Conservation (phyloP, 1,140 invertebrate species). For the Euwallacea similis region DNA sequence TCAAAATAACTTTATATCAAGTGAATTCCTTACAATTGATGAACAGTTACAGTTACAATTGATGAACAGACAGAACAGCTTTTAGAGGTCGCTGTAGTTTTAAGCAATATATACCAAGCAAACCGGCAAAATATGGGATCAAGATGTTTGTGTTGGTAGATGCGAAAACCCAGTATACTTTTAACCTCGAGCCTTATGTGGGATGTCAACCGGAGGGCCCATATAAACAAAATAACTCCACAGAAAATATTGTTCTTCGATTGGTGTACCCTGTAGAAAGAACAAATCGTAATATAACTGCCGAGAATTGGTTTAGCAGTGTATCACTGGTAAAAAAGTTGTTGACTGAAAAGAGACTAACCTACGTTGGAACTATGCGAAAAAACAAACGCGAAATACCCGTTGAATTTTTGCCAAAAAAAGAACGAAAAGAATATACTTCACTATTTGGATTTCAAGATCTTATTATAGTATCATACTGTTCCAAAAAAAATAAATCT, state of each 20-base stretch:
- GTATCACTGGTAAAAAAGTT: slow-evolving; percentile 25
- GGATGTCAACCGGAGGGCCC: slow-evolving; percentile 49
- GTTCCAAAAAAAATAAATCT: slow-evolving; percentile 44
- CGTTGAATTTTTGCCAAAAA: slow-evolving; percentile 42
- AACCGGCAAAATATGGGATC: slow-evolving; percentile 52
- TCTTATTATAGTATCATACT: slow-evolving; percentile 42
- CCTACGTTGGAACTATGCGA: slow-evolving; percentile 39
- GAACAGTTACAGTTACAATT: too few species aligned
- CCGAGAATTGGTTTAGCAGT: slow-evolving; percentile 40
- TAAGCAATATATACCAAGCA: slow-evolving; percentile 53
- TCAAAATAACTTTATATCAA: slow-evolving; percentile 16
- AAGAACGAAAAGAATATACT: slow-evolving; percentile 19
- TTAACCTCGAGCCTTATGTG: slow-evolving; percentile 49
- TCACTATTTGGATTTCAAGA: slow-evolving; percentile 42
- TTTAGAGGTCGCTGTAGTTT: slow-evolving; percentile 52
- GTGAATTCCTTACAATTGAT: slow-evolving; percentile 16
- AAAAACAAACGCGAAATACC: slow-evolving; percentile 52
- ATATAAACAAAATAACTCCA: slow-evolving; percentile 34
- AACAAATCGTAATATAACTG: slow-evolving; percentile 31
- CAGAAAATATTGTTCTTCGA: too few species aligned
- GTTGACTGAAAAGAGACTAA: slow-evolving; percentile 26
- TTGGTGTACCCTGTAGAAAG: slow-evolving; percentile 31
- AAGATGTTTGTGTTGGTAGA: slow-evolving; percentile 51
- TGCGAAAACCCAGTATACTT: slow-evolving; percentile 46
- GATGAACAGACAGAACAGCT: too few species aligned